These are phyloP conservation scores for Paramormyrops hopkinsi DNA, from an alignment of 2,797 vertebrate species.

Conservation along the genomic window DNA sequence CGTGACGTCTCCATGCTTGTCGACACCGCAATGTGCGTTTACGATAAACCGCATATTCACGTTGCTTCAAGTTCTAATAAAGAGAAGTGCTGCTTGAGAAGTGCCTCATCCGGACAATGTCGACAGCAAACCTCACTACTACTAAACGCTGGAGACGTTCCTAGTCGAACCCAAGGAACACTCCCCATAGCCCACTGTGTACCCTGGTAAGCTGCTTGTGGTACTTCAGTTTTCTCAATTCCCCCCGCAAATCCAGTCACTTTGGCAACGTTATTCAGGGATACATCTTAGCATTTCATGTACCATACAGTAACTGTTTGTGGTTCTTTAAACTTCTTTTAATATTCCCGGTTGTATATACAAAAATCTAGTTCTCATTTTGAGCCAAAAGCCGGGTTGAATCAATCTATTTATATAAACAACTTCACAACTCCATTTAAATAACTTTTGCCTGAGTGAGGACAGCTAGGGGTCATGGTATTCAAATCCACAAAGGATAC, in stretches of 20 bases:
- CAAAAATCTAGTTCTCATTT: background rate
- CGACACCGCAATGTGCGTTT: slow-evolving; percentile 3
- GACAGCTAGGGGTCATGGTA: background rate
- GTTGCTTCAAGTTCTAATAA: slow-evolving; percentile 61
- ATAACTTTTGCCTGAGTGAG: background rate
- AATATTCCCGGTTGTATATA: background rate
- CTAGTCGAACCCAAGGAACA: background rate
- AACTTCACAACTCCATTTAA: background rate
- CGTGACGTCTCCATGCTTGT: background rate
- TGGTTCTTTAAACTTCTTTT: background rate
- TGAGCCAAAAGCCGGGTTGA: background rate
- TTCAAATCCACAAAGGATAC: background rate
- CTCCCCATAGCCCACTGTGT: background rate
- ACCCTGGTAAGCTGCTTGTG: background rate
- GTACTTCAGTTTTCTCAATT: background rate
- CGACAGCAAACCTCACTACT: background rate
- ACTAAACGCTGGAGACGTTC: background rate
- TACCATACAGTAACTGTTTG: background rate
- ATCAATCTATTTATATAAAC: background rate
- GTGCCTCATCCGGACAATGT: background rate
- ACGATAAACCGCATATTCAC: slow-evolving; percentile 43
- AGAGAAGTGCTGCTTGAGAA: slow-evolving; percentile 43
- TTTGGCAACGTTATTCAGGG: background rate
- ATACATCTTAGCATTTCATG: background rate
- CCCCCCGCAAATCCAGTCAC: background rate